A percentile compares a stretch with the other conserved stretches of the same genome.
Evolutionary conservation across 2,797 vertebrate genomes (phyloP).

Genomic region (Garrulus glandarius): DNA sequence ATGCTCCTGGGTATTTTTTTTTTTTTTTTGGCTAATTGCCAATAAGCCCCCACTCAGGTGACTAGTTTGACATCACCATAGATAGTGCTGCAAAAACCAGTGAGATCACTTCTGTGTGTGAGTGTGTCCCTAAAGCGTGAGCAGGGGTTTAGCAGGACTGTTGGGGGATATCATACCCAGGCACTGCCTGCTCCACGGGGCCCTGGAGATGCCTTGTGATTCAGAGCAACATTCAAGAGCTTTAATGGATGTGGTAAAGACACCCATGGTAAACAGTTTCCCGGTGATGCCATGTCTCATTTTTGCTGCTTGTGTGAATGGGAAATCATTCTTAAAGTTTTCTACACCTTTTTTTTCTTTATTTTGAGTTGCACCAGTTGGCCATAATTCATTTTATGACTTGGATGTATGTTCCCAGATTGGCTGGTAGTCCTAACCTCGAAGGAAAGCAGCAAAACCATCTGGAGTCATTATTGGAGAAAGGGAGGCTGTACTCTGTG

Average conservation of each 20-base stretch:
- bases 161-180: not conserved
- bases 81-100: not conserved
- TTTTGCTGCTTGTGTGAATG: not conserved
- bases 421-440: not conserved
- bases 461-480: not conserved
- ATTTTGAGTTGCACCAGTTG: not conserved
- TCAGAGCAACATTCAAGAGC: not conserved
- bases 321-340: not conserved
- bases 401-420: not conserved
- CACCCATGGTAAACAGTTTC: not conserved
- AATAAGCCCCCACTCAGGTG: accelerated
- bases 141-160: not conserved
- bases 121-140: not conserved
- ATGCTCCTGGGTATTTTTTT: not conserved
- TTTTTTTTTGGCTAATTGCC: not conserved
- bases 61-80: not conserved
- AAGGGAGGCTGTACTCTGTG: not conserved
- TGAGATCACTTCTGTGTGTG: not conserved
- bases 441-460: not conserved
- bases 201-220: not conserved
- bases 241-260: not conserved
- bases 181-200: accelerated
- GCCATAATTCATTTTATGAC: not conserved
- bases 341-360: not conserved
- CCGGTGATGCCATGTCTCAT: not conserved